These are phyloP conservation scores for Palythoa grandis DNA, from an alignment of 92 coral and sea anemone genomes.

Conservation along the genomic window DNA sequence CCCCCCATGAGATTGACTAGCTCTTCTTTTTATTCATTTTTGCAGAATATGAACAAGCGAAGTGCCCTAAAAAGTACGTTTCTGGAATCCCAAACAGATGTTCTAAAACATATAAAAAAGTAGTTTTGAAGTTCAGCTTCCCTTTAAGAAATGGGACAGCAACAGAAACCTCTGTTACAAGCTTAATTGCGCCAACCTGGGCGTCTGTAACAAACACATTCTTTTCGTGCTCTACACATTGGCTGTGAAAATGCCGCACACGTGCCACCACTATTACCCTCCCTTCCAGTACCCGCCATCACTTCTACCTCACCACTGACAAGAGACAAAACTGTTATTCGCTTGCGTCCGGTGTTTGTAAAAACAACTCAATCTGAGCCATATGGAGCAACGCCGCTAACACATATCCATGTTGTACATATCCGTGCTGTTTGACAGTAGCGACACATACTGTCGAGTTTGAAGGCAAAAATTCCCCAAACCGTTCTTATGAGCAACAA, in stretches of 20 bases:
- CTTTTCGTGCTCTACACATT: constrained; percentile 43
- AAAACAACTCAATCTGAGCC: constrained; percentile 37
- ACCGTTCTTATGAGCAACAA: constrained; percentile 30
- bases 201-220: constrained; percentile 50
- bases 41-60: too few species aligned
- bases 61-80: too few species aligned
- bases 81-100: too few species aligned
- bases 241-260: constrained; percentile 45
- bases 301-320: constrained; percentile 15
- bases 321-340: constrained; percentile 34
- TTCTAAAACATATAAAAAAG: too few species aligned
- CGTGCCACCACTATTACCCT: constrained; percentile 49
- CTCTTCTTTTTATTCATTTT: too few species aligned
- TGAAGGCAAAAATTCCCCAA: neutral
- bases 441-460: neutral
- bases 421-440: constrained; percentile 18
- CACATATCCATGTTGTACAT: constrained; percentile 16
- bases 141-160: constrained; percentile 21
- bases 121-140: too few species aligned
- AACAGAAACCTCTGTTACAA: constrained; percentile 37
- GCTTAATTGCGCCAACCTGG: constrained; percentile 51
- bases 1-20: too few species aligned
- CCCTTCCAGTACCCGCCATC: constrained; percentile 45
- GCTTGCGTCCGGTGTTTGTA: constrained; percentile 34
- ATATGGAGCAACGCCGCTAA: constrained; percentile 43